Conservation (phyloP, 2,113 vertebrate genomes). For the Trachemys scripta region DNA sequence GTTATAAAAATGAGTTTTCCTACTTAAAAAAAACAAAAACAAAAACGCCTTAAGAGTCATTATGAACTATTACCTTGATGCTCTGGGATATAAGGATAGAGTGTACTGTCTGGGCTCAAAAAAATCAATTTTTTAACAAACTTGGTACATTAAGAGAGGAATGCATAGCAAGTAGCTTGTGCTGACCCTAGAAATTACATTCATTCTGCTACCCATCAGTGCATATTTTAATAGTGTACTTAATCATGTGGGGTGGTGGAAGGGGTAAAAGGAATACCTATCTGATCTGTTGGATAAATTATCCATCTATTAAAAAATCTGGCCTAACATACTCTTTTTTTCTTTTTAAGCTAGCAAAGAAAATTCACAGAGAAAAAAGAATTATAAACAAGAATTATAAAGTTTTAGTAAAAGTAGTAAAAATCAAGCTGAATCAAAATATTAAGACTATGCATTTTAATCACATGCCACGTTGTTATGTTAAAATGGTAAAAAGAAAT, state of each 20-base stretch:
- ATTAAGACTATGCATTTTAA: not conserved
- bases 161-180: not conserved
- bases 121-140: not conserved
- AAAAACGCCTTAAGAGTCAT: not conserved
- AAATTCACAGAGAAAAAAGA: not conserved
- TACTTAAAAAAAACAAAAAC: not conserved
- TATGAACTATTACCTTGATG: not conserved
- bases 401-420: not conserved
- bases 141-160: not conserved
- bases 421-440: not conserved
- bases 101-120: not conserved
- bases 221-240: slow-evolving; percentile 21
- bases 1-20: not conserved
- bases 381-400: not conserved
- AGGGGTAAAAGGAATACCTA: not conserved
- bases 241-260: not conserved
- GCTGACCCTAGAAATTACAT: not conserved
- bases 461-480: not conserved
- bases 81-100: not conserved
- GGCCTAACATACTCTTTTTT: not conserved
- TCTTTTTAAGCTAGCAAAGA: not conserved
- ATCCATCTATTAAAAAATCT: not conserved
- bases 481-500: not conserved
- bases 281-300: not conserved
- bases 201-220: not conserved